Percentiles rank a stretch among this genome's conserved stretches.
phyloP scores from a whole-genome alignment of 64 coral and sea anemone species.

The Acropora tenuis region DNA sequence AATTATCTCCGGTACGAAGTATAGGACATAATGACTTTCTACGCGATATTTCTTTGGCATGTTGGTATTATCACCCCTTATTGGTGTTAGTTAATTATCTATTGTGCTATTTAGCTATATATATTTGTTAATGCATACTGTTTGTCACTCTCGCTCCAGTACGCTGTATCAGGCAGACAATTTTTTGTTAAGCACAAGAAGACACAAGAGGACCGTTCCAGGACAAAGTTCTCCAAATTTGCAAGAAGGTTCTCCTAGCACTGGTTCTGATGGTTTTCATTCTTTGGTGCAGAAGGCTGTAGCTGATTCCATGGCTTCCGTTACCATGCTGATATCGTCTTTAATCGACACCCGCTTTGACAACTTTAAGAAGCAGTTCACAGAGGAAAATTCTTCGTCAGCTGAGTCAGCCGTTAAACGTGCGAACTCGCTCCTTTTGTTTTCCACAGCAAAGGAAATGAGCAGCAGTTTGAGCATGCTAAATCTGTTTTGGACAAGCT shows the following conservation, averaged over 20 bases:
- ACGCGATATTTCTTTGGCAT: no score
- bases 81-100: no score
- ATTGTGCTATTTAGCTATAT: no score
- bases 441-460: slow-evolving; percentile 59
- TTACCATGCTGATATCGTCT: not conserved
- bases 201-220: not conserved
- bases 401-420: not conserved
- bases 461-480: slow-evolving; percentile 61
- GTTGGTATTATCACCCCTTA: no score
- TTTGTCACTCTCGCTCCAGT: no score
- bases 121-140: no score
- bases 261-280: not conserved
- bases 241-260: not conserved
- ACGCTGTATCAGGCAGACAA: not conserved
- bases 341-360: not conserved
- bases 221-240: no score
- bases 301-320: not conserved
- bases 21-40: no score
- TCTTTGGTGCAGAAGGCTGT: not conserved
- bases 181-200: not conserved
- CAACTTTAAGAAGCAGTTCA: not conserved
- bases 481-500: slow-evolving; percentile 57
- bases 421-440: not conserved
- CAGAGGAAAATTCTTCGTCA: not conserved
- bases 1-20: no score